Evolutionary conservation across 2,113 vertebrate species (phyloP).

Genomic region (Bos indicus): DNA sequence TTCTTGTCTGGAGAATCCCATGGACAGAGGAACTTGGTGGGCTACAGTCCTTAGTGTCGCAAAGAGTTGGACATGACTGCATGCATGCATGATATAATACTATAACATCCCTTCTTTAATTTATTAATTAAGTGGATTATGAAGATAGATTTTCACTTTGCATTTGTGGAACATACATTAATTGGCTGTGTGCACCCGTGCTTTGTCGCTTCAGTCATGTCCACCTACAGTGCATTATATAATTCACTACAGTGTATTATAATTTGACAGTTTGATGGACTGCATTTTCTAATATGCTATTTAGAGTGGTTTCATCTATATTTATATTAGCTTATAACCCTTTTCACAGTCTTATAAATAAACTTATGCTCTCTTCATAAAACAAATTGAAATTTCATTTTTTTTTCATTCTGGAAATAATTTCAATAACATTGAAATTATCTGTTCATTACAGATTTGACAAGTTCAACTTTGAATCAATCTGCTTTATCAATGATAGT

Average conservation of each 20-base stretch:
- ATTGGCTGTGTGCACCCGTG: not conserved
- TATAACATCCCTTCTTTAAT: not conserved
- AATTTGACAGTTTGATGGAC: not conserved
- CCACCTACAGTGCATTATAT: too few species aligned
- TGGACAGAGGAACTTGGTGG: too few species aligned
- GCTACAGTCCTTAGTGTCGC: too few species aligned
- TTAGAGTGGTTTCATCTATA: not conserved
- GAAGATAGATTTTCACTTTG: not conserved
- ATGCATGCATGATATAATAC: not conserved
- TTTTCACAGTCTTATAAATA: not conserved
- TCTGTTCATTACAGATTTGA: not conserved
- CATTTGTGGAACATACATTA: not conserved
- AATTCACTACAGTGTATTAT: not conserved
- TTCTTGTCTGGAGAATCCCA: too few species aligned
- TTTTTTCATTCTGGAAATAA: not conserved
- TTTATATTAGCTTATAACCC: not conserved
- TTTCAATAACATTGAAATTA: not conserved
- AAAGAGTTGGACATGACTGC: too few species aligned
- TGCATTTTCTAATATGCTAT: not conserved
- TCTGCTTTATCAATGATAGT: not conserved
- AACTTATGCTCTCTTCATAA: not conserved
- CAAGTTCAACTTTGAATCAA: not conserved
- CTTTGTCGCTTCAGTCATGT: too few species aligned
- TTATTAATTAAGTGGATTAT: not conserved
- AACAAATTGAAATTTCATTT: not conserved